Evolutionary conservation across 2,113 vertebrate genomes (phyloP).

Genomic region (Pangasianodon gigas): DNA sequence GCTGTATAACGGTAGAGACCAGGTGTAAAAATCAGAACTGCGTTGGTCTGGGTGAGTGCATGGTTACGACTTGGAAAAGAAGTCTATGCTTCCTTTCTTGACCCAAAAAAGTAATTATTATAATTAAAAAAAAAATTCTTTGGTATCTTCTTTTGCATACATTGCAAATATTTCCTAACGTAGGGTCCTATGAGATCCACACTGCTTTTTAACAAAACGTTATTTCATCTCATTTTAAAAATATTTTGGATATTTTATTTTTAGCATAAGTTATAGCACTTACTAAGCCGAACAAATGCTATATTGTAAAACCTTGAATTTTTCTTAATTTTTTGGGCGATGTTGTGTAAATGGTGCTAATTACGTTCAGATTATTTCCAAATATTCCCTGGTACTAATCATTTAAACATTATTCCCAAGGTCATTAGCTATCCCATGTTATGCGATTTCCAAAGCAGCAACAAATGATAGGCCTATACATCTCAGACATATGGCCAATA

Average conservation of each 20-base stretch:
- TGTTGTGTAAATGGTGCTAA: background rate
- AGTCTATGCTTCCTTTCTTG: conserved; percentile 16
- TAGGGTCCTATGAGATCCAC: background rate
- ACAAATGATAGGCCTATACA: background rate
- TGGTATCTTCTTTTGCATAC: conserved; percentile 54
- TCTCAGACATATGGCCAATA: background rate
- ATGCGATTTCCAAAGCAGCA: background rate
- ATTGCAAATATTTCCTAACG: background rate
- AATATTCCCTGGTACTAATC: background rate
- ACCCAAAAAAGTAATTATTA: background rate
- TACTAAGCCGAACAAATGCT: background rate
- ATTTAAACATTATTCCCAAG: background rate
- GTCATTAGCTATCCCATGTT: background rate
- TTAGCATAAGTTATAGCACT: background rate
- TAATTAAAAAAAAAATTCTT: conserved; percentile 28
- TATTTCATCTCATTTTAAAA: background rate
- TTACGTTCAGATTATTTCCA: background rate
- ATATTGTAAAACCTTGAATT: background rate
- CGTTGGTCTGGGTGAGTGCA: background rate
- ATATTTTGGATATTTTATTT: background rate
- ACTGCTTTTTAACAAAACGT: no score
- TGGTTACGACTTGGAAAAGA: background rate
- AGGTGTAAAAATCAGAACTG: background rate
- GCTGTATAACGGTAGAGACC: background rate
- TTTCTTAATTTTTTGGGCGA: background rate